Percentiles rank a stretch among this genome's conserved stretches.
Conservation (phyloP, 2,113 vertebrate species). For the Anolis carolinensis region DNA sequence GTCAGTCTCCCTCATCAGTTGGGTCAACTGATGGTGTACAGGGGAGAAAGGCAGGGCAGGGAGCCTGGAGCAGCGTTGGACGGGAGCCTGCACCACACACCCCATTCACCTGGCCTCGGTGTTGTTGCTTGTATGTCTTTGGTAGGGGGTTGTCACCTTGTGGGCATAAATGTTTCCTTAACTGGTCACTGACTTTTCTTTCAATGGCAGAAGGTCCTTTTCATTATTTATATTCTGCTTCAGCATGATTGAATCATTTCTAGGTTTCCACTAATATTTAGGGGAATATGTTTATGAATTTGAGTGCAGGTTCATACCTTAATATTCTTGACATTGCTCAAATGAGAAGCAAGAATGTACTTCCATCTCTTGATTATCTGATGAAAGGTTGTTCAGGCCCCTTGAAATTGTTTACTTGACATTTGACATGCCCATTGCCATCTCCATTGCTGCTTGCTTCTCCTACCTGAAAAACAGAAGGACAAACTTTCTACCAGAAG, state of each 20-base stretch:
- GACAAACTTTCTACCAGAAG: too few species aligned
- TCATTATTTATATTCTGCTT: slow-evolving; percentile 25
- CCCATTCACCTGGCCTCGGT: too few species aligned
- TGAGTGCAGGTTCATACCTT: background rate
- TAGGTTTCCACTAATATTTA: background rate
- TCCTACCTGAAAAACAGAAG: background rate
- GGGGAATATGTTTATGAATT: background rate
- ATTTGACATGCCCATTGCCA: background rate
- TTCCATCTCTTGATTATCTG: background rate
- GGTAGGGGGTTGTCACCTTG: too few species aligned
- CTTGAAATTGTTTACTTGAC: background rate
- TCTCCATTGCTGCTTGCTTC: background rate
- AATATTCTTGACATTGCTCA: background rate
- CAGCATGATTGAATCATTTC: background rate
- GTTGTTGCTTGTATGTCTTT: too few species aligned
- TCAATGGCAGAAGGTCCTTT: slow-evolving; percentile 1
- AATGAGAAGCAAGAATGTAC: background rate
- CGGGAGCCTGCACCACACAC: too few species aligned
- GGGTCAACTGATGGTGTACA: too few species aligned
- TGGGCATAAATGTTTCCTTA: too few species aligned
- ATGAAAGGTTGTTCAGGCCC: background rate
- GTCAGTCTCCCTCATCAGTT: too few species aligned
- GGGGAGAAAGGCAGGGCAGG: too few species aligned
- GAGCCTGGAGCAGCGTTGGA: too few species aligned
- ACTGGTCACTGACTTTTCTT: background rate